Evolutionary conservation across 2,888 invertebrate genomes (phyloP), one percentile per base, ranked within the genome.

Genomic region (Leucophenga montana): DNA sequence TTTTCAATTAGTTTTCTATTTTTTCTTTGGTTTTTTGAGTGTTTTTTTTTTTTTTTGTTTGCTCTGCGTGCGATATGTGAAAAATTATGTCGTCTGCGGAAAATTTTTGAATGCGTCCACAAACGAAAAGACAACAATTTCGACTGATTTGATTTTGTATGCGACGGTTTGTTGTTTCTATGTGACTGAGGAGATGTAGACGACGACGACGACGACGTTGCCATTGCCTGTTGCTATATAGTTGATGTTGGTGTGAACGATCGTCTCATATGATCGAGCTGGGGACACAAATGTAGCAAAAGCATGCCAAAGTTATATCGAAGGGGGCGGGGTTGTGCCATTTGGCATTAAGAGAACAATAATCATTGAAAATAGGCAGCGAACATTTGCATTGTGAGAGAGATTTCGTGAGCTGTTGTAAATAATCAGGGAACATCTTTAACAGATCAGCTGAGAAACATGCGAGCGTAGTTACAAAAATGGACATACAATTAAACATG

Each of bases 41-140:
- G n/a, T n/a, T n/a, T n/a, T n/a, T 27, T 3, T 27, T 27, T 27
- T 27, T 27, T 4, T 27, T 27, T 4, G 27, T 27, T 2, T 4
- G 2, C 27, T 2, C 27, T 4, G 27, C 27, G 27, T 27, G 27
- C 27, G 27, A 39, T 39, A 11, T 39, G 39, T 39, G 8, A 39
- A 39, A 39, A 39, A 11, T 39, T 5, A 11, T 39, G 39, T 39
- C 39, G 39, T 39, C 39, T 39, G 39, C 39, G 39, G 8, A 11
- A 39, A 39, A 50, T 33, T 27, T 27, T n/a, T 33, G 16, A 22
- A 31, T n/a, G 67, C 83, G 79, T 76, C 86, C 85, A 79, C 83
- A 78, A 78, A 74, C 77, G 73, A 66, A 81, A 76, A 85, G 85
- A 80, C 76, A 84, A 79, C 78, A 79, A 76, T 78, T 82, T 74